A percentile compares a stretch with the other conserved stretches of the same genome.
Evolutionary conservation across 2,113 vertebrate genomes (phyloP).

Genomic region (Crotalus viridis): DNA sequence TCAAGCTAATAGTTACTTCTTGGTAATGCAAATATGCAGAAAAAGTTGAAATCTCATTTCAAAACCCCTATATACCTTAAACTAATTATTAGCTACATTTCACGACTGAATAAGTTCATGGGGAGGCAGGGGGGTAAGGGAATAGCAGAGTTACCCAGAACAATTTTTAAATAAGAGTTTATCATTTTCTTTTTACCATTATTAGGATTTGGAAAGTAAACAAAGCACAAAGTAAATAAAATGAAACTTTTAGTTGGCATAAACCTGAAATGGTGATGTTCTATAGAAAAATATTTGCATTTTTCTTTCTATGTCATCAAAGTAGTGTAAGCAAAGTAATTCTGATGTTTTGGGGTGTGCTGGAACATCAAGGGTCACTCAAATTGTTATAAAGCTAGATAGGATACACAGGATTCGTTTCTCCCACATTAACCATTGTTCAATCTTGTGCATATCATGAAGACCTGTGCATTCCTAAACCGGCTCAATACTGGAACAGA

Average conservation of each 20-base stretch:
- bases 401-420: background rate
- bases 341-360: background rate
- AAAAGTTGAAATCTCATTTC: background rate
- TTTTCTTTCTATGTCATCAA: background rate
- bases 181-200: background rate
- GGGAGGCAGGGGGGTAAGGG: accelerated
- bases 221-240: background rate
- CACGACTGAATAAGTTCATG: background rate
- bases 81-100: background rate
- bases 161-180: background rate
- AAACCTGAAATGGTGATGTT: background rate
- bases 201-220: background rate
- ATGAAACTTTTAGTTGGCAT: background rate
- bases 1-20: background rate
- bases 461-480: background rate
- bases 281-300: background rate
- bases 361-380: background rate
- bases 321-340: background rate
- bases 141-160: background rate
- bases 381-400: background rate
- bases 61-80: background rate
- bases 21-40: background rate
- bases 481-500: background rate
- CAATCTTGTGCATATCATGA: background rate
- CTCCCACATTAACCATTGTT: background rate